These are phyloP conservation scores for Gobionotothen gibberifrons DNA, from an alignment of 2,797 vertebrate species.

Conservation along the genomic window DNA sequence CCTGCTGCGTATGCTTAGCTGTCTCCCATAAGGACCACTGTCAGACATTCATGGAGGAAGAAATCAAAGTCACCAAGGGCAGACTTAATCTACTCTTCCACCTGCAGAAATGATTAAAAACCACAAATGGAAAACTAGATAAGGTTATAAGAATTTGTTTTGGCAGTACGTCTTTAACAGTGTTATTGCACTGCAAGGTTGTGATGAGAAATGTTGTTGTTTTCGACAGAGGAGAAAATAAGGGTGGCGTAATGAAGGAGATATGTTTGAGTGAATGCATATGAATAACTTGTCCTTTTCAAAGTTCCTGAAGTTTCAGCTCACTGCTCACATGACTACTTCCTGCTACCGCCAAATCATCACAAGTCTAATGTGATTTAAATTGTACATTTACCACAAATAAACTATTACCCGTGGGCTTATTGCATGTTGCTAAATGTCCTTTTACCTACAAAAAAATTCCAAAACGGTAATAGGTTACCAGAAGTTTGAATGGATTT, in stretches of 20 bases:
- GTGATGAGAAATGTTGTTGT: background rate
- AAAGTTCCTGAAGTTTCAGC: slow-evolving; percentile 19
- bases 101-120: slow-evolving; percentile 27
- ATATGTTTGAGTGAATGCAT: slow-evolving; percentile 3
- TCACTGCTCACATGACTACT: slow-evolving; percentile 63
- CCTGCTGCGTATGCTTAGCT: slow-evolving; percentile 35
- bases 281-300: slow-evolving; percentile 22
- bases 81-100: slow-evolving; percentile 18
- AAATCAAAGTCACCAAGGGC: slow-evolving; percentile 29
- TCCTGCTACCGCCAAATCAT: background rate
- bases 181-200: background rate
- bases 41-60: slow-evolving; percentile 56
- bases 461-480: background rate
- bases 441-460: background rate
- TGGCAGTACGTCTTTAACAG: background rate
- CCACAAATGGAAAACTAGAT: background rate
- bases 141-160: background rate
- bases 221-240: background rate
- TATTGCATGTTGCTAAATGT: background rate
- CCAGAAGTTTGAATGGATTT: background rate
- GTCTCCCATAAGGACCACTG: slow-evolving; percentile 21
- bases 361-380: background rate
- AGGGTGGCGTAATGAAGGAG: background rate
- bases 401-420: background rate
- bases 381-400: background rate